phyloP scores from a whole-genome alignment of 64 coral and sea anemone genomes.

The Montipora sp. region DNA sequence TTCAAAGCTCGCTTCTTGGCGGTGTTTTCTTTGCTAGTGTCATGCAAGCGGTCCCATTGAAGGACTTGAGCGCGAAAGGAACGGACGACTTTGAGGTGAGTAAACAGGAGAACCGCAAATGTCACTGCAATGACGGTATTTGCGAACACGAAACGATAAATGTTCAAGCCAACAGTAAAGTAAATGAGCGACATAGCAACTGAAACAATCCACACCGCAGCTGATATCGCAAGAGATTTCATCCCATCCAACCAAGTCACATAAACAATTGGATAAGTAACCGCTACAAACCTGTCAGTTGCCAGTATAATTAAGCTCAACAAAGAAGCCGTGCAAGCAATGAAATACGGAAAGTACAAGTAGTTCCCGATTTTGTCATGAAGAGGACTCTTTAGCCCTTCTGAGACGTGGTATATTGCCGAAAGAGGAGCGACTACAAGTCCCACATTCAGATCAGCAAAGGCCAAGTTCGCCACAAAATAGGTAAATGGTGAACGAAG shows the following conservation, averaged over 20 bases:
- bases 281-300: conserved; percentile 65
- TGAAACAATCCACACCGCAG: conserved; percentile 25
- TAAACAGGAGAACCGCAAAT: conserved; percentile 61
- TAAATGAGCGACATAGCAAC: conserved; percentile 4
- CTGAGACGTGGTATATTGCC: conserved; percentile 56
- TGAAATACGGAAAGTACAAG: conserved; percentile 73
- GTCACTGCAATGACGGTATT: conserved; percentile 69
- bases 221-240: background rate
- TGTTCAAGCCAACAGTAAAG: conserved; percentile 12
- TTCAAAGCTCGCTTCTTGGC: conserved; percentile 57
- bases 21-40: conserved; percentile 42
- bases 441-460: conserved; percentile 67
- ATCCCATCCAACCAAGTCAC: background rate
- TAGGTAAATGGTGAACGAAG: conserved; percentile 78
- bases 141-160: conserved; percentile 54
- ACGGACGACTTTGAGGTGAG: conserved; percentile 73
- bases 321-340: conserved; percentile 80
- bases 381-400: conserved; percentile 29
- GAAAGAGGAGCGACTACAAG: conserved; percentile 61
- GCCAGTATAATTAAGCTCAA: conserved; percentile 75
- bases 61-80: conserved; percentile 49
- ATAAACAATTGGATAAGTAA: conserved; percentile 13
- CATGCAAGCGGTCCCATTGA: conserved; percentile 55
- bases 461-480: conserved; percentile 67
- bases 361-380: background rate